Conservation (phyloP, 2,888 invertebrate genomes). For the Anagyrus pseudococci region DNA sequence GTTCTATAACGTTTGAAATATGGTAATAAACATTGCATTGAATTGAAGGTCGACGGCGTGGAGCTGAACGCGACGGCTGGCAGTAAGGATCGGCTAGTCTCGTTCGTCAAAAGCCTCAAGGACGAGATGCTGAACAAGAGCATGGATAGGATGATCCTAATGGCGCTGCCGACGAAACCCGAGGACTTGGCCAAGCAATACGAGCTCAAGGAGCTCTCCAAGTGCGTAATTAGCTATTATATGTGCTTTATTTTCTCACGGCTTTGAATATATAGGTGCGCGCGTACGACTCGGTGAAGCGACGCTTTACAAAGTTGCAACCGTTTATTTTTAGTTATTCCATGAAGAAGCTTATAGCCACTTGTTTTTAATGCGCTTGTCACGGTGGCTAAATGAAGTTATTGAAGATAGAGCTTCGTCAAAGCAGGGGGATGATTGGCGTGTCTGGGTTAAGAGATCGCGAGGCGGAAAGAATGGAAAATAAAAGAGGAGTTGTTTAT, state of each 20-base stretch:
- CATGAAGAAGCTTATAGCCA: no score
- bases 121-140: constrained; percentile 60
- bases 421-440: no score
- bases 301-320: neutral
- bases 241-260: constrained; percentile 5
- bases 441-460: no score
- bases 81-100: constrained; percentile 63
- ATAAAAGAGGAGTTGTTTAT: no score
- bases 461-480: no score
- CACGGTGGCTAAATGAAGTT: no score
- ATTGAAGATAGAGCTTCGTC: no score
- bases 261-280: no score
- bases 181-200: constrained; percentile 75
- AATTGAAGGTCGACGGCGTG: constrained; percentile 64
- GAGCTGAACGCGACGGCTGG: constrained; percentile 67
- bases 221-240: constrained; percentile 59
- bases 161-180: constrained; percentile 71
- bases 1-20: no score
- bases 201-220: constrained; percentile 71
- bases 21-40: no score
- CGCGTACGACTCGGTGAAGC: neutral
- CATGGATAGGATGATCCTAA: constrained; percentile 65
- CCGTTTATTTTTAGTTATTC: no score
- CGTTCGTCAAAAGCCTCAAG: constrained; percentile 61
- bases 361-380: no score